Conservation (phyloP, 2,888 invertebrate genomes). For the Limnephilus rhombicus region DNA sequence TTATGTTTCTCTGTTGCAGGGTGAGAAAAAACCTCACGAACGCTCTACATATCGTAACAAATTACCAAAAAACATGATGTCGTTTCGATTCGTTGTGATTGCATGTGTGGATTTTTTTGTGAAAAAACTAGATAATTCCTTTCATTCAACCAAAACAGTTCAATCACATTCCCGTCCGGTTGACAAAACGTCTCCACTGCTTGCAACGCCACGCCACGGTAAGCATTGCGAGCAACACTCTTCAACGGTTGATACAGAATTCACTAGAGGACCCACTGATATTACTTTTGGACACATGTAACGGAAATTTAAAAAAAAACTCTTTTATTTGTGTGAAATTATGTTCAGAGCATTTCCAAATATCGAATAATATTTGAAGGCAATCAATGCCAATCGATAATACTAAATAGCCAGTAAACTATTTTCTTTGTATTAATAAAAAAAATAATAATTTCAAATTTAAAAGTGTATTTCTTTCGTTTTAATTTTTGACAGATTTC, state of each 20-base stretch:
- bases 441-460: too few relatives aligned
- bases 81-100: not conserved
- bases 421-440: too few relatives aligned
- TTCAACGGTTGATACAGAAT: not conserved
- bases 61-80: not conserved
- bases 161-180: constrained; percentile 26
- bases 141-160: constrained; percentile 32
- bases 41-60: not conserved
- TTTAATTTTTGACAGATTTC: too few relatives aligned
- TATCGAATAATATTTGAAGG: too few relatives aligned
- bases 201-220: constrained; percentile 10
- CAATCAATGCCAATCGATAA: too few relatives aligned
- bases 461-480: too few relatives aligned
- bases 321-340: too few relatives aligned
- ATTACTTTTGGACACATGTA: not conserved
- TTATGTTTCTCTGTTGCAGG: not conserved
- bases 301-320: too few relatives aligned
- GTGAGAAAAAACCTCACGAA: not conserved
- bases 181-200: constrained; percentile 14
- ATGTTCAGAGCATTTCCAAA: too few relatives aligned
- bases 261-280: not conserved
- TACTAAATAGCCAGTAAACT: too few relatives aligned
- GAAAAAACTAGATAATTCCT: constrained; percentile 5
- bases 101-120: not conserved
- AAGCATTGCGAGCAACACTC: not conserved